These are phyloP conservation scores for Eupelmus urozonus DNA, from an alignment of 2,888 invertebrate species.

Conservation along the genomic window DNA sequence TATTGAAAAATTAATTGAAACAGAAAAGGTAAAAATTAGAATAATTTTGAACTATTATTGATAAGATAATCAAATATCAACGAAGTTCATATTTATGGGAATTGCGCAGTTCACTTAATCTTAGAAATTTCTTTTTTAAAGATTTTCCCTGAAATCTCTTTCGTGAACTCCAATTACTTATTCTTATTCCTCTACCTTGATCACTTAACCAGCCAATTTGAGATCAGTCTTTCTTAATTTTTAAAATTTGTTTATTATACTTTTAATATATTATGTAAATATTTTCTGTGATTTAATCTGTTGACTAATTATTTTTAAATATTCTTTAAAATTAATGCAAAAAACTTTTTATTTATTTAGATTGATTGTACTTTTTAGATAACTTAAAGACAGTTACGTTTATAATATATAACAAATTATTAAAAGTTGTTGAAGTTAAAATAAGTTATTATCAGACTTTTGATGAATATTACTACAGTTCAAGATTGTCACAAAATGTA, in stretches of 20 bases:
- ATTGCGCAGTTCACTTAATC: no score
- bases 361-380: conserved; percentile 5
- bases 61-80: no score
- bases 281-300: conserved; percentile 26
- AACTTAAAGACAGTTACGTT: no score
- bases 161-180: no score
- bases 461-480: conserved; percentile 9
- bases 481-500: conserved; percentile 21
- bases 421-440: no score
- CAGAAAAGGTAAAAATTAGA: no score
- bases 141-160: no score
- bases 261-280: conserved; percentile 24
- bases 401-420: no score
- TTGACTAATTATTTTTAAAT: conserved; percentile 19
- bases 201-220: conserved; percentile 21
- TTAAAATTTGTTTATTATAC: conserved; percentile 19
- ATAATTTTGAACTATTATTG: no score
- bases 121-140: no score
- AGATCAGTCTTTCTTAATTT: conserved; percentile 45
- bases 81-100: no score
- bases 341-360: not conserved
- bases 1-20: no score
- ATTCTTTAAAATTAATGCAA: not conserved
- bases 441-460: conserved; percentile 41
- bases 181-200: not conserved